These are phyloP conservation scores for Brachyistius frenatus DNA, from an alignment of 2,113 vertebrate species.

Conservation along the genomic window DNA sequence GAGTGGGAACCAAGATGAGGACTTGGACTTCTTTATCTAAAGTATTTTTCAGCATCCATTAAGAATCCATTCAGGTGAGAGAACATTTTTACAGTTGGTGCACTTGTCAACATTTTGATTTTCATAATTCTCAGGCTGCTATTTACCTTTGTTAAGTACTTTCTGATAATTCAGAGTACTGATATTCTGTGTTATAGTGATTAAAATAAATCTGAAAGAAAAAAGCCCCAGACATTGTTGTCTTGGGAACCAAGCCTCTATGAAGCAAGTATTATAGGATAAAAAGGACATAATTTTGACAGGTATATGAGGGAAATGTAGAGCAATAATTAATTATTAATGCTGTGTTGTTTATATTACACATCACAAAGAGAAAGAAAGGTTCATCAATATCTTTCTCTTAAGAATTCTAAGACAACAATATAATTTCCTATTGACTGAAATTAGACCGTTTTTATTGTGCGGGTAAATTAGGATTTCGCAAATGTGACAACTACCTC, in stretches of 20 bases:
- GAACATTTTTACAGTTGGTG: background rate
- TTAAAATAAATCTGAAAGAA: conserved; percentile 32
- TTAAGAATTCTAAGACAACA: background rate
- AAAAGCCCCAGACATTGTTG: conserved; percentile 31
- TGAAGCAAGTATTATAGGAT: background rate
- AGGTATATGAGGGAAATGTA: background rate
- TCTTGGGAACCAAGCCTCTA: conserved; percentile 54
- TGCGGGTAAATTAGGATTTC: background rate
- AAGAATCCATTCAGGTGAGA: conserved; percentile 25
- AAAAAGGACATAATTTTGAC: conserved; percentile 4
- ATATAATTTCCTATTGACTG: background rate
- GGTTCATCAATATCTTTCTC: background rate
- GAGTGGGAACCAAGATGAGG: conserved; percentile 13
- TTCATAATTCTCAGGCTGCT: background rate
- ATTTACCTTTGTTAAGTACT: conserved; percentile 5
- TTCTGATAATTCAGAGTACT: background rate
- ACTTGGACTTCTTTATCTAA: conserved; percentile 18
- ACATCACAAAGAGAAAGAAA: background rate
- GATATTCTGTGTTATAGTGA: conserved; percentile 25
- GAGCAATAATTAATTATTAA: background rate
- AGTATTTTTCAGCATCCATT: conserved; percentile 6
- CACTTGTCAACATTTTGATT: conserved; percentile 12
- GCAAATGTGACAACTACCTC: background rate
- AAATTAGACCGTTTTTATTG: background rate
- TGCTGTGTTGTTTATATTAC: background rate